Evolutionary conservation across 2,888 invertebrate genomes (phyloP).

Genomic region (Tinea semifulvella): DNA sequence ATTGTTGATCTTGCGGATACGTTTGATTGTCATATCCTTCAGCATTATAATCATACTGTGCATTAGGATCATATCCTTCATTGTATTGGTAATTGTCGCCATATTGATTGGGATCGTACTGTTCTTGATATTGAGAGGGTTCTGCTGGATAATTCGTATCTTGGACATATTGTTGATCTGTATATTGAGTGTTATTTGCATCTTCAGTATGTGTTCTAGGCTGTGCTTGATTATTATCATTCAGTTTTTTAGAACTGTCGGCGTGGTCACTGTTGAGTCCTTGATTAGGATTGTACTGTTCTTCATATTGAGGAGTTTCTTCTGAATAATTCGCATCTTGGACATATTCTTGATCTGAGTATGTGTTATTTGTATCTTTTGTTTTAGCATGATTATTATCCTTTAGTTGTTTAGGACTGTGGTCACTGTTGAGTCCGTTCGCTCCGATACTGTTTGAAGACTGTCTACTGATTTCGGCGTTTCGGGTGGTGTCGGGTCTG

Average conservation of each 20-base stretch:
- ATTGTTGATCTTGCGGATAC: slow-evolving; percentile 20
- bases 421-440: slow-evolving; percentile 25
- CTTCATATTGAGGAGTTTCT: slow-evolving; percentile 13
- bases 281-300: slow-evolving; percentile 18
- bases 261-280: too few species aligned
- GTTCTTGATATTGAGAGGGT: slow-evolving; percentile 29
- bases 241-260: too few species aligned
- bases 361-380: slow-evolving; percentile 23
- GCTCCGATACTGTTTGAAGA: slow-evolving; percentile 24
- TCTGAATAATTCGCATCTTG: background rate
- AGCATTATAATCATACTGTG: slow-evolving; percentile 18
- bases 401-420: slow-evolving; percentile 23
- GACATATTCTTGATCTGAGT: background rate
- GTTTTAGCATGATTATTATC: slow-evolving; percentile 30
- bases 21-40: slow-evolving; percentile 18
- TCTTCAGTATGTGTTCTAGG: too few species aligned
- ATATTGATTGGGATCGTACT: slow-evolving; percentile 16
- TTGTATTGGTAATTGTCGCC: slow-evolving; percentile 5
- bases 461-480: slow-evolving; percentile 27
- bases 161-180: slow-evolving; percentile 30
- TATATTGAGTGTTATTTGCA: too few species aligned
- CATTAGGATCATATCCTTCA: background rate
- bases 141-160: slow-evolving; percentile 35
- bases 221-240: too few species aligned
- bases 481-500: slow-evolving; percentile 51